Evolutionary conservation across 1,140 invertebrate genomes (phyloP).

Genomic region (Bursaphelenchus mucronatus): DNA sequence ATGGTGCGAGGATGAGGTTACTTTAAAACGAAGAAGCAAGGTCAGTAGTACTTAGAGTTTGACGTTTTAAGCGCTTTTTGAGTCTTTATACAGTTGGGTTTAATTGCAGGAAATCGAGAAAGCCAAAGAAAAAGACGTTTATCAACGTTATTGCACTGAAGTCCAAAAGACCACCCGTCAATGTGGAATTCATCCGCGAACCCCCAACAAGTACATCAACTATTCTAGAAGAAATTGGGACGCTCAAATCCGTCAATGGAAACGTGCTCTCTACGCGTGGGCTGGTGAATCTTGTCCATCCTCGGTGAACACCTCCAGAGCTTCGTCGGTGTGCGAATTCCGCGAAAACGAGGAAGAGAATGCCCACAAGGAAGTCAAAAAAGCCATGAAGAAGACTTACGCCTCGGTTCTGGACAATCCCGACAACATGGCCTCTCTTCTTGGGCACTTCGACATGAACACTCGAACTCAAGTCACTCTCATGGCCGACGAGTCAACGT

Average conservation of each 20-base stretch:
- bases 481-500: constrained; percentile 42
- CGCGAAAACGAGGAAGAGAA: constrained; percentile 15
- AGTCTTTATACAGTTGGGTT: background rate
- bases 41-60: background rate
- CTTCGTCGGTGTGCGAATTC: background rate
- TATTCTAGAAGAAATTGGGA: constrained; percentile 62
- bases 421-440: constrained; percentile 43
- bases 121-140: constrained; percentile 45
- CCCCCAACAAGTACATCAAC: constrained; percentile 63
- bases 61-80: background rate
- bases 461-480: constrained; percentile 19
- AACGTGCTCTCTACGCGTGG: constrained; percentile 40
- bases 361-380: constrained; percentile 19
- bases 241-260: constrained; percentile 60
- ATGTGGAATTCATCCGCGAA: constrained; percentile 58
- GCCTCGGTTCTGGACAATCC: constrained; percentile 27
- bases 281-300: constrained; percentile 38
- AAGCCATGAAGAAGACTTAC: constrained; percentile 19
- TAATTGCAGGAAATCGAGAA: constrained; percentile 40
- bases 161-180: constrained; percentile 29
- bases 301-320: constrained; percentile 15
- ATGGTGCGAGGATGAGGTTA: constrained; percentile 42
- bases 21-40: constrained; percentile 37
- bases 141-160: constrained; percentile 29
- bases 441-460: constrained; percentile 47